A percentile compares a stretch with the other conserved stretches of the same genome.
These are phyloP conservation scores for Nysson spinosus DNA, from an alignment of 2,888 invertebrate species.

Conservation along the genomic window DNA sequence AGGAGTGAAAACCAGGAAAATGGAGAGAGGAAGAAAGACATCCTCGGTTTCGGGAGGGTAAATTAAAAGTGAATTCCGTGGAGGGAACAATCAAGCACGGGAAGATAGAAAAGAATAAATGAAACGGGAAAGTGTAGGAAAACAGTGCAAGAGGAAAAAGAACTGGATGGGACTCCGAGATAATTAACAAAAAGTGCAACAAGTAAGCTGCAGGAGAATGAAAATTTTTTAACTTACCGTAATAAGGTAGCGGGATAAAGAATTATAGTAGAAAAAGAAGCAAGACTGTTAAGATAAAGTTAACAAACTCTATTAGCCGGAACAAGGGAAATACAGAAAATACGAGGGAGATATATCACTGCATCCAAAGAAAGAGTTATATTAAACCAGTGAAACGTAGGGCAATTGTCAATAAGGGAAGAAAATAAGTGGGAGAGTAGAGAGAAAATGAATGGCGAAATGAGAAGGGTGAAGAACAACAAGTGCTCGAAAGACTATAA, in stretches of 20 bases:
- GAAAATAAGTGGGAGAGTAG: neutral
- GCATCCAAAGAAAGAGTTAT: slow-evolving; percentile 4
- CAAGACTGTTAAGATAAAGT: slow-evolving; percentile 16
- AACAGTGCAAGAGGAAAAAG: slow-evolving; percentile 17
- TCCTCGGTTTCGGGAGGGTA: no score
- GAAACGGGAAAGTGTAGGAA: slow-evolving; percentile 25
- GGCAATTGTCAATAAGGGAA: neutral
- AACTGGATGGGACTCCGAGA: slow-evolving; percentile 16
- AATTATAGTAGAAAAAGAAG: slow-evolving; percentile 24
- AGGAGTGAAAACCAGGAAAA: slow-evolving; percentile 7
- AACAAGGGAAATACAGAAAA: neutral
- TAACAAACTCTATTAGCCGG: neutral
- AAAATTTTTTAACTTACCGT: no score
- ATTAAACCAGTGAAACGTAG: neutral
- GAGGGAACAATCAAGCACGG: slow-evolving; percentile 12
- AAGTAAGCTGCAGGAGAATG: no score
- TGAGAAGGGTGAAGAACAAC: neutral
- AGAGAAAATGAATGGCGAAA: neutral
- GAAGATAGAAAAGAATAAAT: slow-evolving; percentile 16
- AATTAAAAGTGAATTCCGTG: no score
- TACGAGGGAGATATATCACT: no score
- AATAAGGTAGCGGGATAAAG: no score
- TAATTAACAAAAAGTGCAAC: slow-evolving; percentile 29
- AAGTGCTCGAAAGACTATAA: neutral
- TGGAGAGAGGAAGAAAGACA: slow-evolving; percentile 8